These are phyloP conservation scores for Oriolus oriolus DNA, from an alignment of 2,113 vertebrate genomes.

Conservation along the genomic window DNA sequence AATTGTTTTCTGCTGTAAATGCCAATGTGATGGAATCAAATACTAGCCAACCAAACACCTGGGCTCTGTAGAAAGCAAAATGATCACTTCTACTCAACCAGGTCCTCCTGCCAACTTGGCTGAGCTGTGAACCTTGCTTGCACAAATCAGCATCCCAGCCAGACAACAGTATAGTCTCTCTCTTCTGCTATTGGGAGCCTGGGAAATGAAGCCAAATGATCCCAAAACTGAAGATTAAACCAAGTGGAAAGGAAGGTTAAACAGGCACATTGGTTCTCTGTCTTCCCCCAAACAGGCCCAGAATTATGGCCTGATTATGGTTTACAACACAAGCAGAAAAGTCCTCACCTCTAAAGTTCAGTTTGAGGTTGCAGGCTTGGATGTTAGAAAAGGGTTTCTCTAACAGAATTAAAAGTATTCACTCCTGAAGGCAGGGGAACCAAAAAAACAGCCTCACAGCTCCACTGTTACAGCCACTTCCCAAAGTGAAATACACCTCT, in stretches of 20 bases:
- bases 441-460: neutral
- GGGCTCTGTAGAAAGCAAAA: neutral
- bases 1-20: neutral
- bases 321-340: neutral
- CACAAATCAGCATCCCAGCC: neutral
- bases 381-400: neutral
- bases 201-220: neutral
- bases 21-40: neutral
- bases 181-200: neutral
- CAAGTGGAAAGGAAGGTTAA: neutral
- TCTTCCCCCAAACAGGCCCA: neutral
- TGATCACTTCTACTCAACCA: neutral
- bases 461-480: neutral
- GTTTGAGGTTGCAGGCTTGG: neutral
- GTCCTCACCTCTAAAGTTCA: neutral
- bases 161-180: neutral
- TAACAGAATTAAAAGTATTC: neutral
- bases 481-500: neutral
- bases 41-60: neutral
- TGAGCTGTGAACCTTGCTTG: neutral
- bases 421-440: neutral
- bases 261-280: neutral
- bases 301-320: neutral
- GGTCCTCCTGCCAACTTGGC: neutral
- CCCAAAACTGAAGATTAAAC: neutral